Percentiles rank a stretch among this genome's conserved stretches.
Evolutionary conservation across 2,888 invertebrate species (phyloP).

Genomic region (Orthosia gracilis): DNA sequence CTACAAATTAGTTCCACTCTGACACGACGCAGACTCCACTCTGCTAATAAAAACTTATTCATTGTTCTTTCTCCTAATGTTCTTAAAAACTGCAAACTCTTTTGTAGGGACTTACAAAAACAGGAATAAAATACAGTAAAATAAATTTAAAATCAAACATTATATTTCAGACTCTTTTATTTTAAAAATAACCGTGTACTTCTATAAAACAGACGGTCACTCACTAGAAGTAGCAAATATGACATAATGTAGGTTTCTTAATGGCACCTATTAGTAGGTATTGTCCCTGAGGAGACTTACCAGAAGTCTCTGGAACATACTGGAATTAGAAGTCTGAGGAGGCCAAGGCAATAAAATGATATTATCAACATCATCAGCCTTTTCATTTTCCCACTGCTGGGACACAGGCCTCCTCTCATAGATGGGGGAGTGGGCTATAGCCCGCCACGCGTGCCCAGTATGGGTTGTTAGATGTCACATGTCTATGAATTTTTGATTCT

Average conservation of each 20-base stretch:
- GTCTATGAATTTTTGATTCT: too few relatives aligned
- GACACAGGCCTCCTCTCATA: too few relatives aligned
- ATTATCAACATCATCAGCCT: too few relatives aligned
- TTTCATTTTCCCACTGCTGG: too few relatives aligned
- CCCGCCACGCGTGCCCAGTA: too few relatives aligned
- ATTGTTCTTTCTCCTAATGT: constrained; percentile 7
- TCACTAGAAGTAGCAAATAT: background rate
- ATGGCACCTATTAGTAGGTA: background rate
- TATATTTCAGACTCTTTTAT: background rate
- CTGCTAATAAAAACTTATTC: constrained; percentile 39
- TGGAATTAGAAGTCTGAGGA: background rate
- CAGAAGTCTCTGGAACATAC: constrained; percentile 8
- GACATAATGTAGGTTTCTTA: constrained; percentile 4
- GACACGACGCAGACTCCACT: constrained; percentile 46
- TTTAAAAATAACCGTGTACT: background rate
- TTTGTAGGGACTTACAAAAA: background rate
- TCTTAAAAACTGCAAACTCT: background rate
- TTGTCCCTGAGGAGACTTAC: background rate
- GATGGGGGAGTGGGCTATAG: too few relatives aligned
- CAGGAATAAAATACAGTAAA: background rate
- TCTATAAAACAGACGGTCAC: background rate
- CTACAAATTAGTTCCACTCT: constrained; percentile 15
- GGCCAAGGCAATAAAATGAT: background rate
- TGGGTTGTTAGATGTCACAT: too few relatives aligned
- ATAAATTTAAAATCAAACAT: background rate